Evolutionary conservation across 2,888 invertebrate species (phyloP).

Genomic region (Thereva unica): DNA sequence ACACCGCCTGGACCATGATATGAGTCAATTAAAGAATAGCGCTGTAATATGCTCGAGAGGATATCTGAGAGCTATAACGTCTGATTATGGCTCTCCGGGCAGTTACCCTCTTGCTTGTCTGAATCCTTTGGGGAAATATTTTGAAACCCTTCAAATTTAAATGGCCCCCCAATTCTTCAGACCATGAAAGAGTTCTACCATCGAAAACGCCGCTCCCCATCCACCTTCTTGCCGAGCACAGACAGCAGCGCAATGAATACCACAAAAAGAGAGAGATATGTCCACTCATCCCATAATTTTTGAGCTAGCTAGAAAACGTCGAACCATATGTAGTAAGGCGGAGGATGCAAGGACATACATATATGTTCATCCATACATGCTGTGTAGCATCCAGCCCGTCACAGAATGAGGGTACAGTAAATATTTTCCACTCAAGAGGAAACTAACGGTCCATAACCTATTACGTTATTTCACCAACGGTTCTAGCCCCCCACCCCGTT

Average conservation of each 20-base stretch:
- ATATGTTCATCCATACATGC: too few relatives aligned
- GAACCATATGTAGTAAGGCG: too few relatives aligned
- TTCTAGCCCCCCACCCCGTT: not conserved
- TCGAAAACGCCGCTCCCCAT: too few relatives aligned
- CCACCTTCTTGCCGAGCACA: not conserved
- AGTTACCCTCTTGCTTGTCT: not conserved
- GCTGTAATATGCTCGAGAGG: too few relatives aligned
- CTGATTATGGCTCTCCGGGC: too few relatives aligned
- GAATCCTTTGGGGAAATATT: not conserved
- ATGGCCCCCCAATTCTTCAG: slow-evolving; percentile 1
- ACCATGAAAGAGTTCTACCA: not conserved
- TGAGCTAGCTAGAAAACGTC: too few relatives aligned
- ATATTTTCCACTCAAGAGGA: slow-evolving; percentile 25
- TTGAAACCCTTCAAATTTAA: not conserved
- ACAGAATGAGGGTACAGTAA: slow-evolving; percentile 9
- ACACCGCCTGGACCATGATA: too few relatives aligned
- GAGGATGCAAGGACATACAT: too few relatives aligned
- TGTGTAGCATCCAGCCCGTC: not conserved
- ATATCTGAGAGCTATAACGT: too few relatives aligned
- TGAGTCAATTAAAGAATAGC: too few relatives aligned
- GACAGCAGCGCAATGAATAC: not conserved
- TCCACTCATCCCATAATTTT: too few relatives aligned
- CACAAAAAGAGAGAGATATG: not conserved
- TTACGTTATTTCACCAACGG: slow-evolving; percentile 4
- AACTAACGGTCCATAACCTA: slow-evolving; percentile 21